Conservation (phyloP, 2,113 vertebrate species). For the Ibidorhyncha struthersii region DNA sequence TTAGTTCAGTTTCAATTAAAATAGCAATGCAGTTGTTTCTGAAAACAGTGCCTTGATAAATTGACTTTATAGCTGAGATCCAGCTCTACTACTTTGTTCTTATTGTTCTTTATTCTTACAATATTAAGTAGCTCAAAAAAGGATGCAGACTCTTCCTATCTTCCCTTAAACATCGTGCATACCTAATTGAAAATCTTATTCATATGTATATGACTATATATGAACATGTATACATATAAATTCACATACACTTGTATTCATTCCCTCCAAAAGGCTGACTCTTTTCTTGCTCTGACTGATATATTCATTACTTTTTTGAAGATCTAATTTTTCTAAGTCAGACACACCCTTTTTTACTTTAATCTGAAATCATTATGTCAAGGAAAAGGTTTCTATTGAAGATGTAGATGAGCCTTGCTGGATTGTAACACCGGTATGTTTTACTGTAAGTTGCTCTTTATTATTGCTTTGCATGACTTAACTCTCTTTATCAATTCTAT, state of each 20-base stretch:
- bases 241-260: background rate
- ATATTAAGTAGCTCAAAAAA: background rate
- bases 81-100: background rate
- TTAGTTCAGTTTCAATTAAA: background rate
- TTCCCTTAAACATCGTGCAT: background rate
- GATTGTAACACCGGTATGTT: slow-evolving; percentile 33
- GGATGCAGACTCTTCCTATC: background rate
- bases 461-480: slow-evolving; percentile 23
- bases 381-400: background rate
- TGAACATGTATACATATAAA: background rate
- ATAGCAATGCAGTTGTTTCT: background rate
- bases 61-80: background rate
- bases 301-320: background rate
- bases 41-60: background rate
- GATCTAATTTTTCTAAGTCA: background rate
- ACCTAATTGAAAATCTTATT: background rate
- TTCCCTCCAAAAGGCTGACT: background rate
- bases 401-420: slow-evolving; percentile 38
- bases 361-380: background rate
- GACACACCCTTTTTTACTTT: background rate
- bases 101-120: background rate
- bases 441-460: slow-evolving; percentile 29
- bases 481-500: background rate
- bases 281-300: background rate
- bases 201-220: background rate